Conservation (phyloP, 2,113 vertebrate genomes). For the Leptobrachium leishanense region DNA sequence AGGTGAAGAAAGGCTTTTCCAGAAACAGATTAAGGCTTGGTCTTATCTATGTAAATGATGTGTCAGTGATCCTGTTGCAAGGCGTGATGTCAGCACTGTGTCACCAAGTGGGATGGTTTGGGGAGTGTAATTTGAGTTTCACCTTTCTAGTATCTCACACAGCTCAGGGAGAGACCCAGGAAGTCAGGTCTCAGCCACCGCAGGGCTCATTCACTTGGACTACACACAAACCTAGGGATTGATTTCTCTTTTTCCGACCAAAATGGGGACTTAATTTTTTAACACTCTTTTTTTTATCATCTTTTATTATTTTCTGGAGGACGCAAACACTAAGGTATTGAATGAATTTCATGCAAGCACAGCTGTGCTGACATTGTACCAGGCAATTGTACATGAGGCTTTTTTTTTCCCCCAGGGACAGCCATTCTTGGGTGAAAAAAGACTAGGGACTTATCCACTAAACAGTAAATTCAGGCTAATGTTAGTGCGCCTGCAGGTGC, state of each 20-base stretch:
- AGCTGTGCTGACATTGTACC: neutral
- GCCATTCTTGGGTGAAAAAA: neutral
- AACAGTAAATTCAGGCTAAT: too few species aligned
- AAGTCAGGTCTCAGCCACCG: neutral
- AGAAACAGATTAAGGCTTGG: neutral
- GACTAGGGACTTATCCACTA: too few species aligned
- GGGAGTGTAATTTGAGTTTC: slow-evolving; percentile 75
- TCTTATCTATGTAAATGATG: slow-evolving; percentile 48
- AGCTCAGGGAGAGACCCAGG: slow-evolving; percentile 48
- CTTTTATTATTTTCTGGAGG: neutral
- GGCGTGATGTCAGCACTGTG: slow-evolving; percentile 75
- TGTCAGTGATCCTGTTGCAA: slow-evolving; percentile 48
- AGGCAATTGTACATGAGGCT: too few species aligned
- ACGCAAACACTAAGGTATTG: slow-evolving; percentile 1
- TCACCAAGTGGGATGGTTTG: slow-evolving; percentile 67
- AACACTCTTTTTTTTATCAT: too few species aligned
- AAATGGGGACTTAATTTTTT: slow-evolving; percentile 15
- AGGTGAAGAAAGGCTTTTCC: neutral
- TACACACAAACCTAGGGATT: slow-evolving; percentile 1
- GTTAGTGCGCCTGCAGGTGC: too few species aligned
- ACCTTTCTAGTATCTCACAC: slow-evolving; percentile 72
- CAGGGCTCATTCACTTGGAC: neutral
- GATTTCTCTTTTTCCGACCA: neutral
- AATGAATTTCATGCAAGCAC: neutral
- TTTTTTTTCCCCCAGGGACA: neutral